Evolutionary conservation across 2,113 vertebrate genomes (phyloP), one percentile per base, ranked within the genome.

Genomic region (Brachypodius melanocephalos): DNA sequence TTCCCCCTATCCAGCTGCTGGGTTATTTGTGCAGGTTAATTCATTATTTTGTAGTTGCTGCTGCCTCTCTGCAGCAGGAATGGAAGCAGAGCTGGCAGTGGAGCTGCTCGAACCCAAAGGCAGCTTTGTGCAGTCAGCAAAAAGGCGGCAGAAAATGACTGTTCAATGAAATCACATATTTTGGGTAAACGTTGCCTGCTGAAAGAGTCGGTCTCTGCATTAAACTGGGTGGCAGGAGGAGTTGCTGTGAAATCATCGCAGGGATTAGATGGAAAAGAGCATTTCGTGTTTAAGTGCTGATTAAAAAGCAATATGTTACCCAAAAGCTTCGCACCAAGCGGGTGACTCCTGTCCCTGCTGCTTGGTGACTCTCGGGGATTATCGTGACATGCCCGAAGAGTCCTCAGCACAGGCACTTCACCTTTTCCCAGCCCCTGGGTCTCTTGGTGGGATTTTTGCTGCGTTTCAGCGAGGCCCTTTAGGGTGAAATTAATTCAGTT

Each of bases 401-500:
- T 10, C 65, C 67, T 54, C 71, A 49, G 66, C 38, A 46, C 3
- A 0, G 20, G 7, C 59, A 55, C 48, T 69, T 49, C 72, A 5
- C 45, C 2, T 0, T n/a, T 94, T 63, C 69, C 54, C 74, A 79
- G 58, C 49, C 49, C 57, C 66, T 12, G 66, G 31, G 20, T 54
- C 55, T 38, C 78, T 66, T 14, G 59, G 21, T 52, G 48, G 59
- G 55, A 14, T 51, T 40, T 74, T 80, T 65, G 12, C 82, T 67
- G 91, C 25, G 2, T 86, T 85, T 88, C 82, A 76, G 82, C 1
- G 38, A 73, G 93, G 94, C 59, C 36, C 81, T 94, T 91, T 10
- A 75, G 86, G 89, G 57, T 90, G 73, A 95, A 94, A 88, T 95
- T 69, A 90, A 88, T 91, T 90, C 94, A 59, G 48, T 85, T 94